Conservation (phyloP, 1,140 invertebrate genomes). For the Venturia canescens region DNA sequence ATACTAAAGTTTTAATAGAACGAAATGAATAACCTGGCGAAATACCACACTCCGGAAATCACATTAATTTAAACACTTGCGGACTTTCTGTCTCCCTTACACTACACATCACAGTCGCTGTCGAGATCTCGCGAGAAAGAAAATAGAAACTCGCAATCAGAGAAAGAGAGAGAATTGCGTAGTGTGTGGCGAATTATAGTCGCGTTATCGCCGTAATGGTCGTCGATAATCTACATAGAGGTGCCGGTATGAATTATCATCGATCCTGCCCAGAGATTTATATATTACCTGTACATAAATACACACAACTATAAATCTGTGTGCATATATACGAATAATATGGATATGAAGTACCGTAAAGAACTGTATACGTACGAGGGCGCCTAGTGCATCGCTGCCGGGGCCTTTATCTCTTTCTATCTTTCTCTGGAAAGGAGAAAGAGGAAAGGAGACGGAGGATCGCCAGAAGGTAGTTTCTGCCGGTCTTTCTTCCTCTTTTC, state of each 20-base stretch:
- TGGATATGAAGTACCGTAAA: slow-evolving; percentile 35
- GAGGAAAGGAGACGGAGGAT: background rate
- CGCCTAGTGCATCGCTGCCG: slow-evolving; percentile 18
- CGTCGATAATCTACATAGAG: slow-evolving; percentile 45
- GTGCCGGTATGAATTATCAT: slow-evolving; percentile 45
- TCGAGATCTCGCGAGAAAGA: too few species aligned
- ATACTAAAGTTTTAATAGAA: too few species aligned
- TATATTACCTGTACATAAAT: slow-evolving; percentile 1
- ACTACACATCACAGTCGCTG: background rate
- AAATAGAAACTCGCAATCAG: too few species aligned
- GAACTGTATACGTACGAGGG: slow-evolving; percentile 13
- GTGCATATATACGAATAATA: background rate
- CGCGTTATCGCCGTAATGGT: slow-evolving; percentile 45
- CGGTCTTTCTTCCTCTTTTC: background rate
- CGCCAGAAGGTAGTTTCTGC: background rate
- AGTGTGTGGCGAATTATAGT: slow-evolving; percentile 46
- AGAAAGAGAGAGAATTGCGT: background rate
- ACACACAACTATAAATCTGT: background rate
- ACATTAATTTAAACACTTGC: too few species aligned
- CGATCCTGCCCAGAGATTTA: slow-evolving; percentile 23
- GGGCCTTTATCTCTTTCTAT: slow-evolving; percentile 2
- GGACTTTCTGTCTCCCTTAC: background rate
- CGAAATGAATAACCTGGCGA: too few species aligned
- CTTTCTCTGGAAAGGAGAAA: background rate
- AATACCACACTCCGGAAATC: too few species aligned